These are phyloP conservation scores for Bimastos eiseni DNA, from an alignment of 2,888 invertebrate genomes.

Conservation along the genomic window DNA sequence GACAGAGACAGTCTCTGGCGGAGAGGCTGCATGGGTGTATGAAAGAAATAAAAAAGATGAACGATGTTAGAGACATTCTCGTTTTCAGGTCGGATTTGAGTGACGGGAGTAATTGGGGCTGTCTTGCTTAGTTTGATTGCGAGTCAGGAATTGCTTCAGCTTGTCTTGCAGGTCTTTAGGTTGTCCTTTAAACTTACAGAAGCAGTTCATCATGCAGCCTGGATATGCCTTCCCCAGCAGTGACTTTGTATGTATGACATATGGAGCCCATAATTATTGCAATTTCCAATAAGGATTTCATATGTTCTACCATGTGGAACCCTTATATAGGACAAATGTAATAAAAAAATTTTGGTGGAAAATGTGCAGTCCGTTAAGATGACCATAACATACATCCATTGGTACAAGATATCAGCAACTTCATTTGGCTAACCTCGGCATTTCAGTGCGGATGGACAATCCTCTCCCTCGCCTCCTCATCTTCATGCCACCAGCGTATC, in stretches of 20 bases:
- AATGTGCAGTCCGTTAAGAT: too few species aligned
- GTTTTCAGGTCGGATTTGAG: not conserved
- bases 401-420: not conserved
- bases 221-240: too few species aligned
- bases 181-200: too few species aligned
- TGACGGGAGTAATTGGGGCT: not conserved
- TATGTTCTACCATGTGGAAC: too few species aligned
- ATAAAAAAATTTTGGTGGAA: too few species aligned
- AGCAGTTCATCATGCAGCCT: too few species aligned
- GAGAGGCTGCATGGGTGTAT: not conserved
- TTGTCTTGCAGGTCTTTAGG: too few species aligned
- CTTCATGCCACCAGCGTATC: not conserved
- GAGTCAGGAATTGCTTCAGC: not conserved
- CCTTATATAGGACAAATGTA: too few species aligned
- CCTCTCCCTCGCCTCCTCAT: not conserved
- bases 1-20: not conserved
- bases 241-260: too few species aligned
- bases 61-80: not conserved
- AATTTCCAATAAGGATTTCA: too few species aligned
- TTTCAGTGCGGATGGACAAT: not conserved
- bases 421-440: not conserved
- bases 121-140: not conserved
- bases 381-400: too few species aligned
- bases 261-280: too few species aligned
- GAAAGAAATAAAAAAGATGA: not conserved